Evolutionary conservation across 2,888 invertebrate genomes (phyloP).

Genomic region (Heliconius aoede): DNA sequence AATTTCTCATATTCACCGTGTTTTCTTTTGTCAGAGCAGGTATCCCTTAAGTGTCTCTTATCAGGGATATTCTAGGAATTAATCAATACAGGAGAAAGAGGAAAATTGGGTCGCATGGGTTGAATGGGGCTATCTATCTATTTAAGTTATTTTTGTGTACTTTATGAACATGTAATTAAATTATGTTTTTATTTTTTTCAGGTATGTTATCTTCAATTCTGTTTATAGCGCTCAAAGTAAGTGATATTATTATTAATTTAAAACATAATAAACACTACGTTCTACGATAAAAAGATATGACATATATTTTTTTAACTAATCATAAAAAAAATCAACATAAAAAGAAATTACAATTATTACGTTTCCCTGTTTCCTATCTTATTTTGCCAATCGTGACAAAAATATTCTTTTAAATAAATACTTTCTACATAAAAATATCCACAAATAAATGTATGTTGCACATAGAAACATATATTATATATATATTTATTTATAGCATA

Average conservation of each 20-base stretch:
- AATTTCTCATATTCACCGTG: too few species aligned
- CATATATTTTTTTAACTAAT: neutral
- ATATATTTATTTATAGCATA: conserved; percentile 29
- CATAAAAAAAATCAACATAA: too few species aligned
- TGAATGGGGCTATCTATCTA: neutral
- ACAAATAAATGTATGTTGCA: conserved; percentile 6
- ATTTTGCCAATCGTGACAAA: neutral
- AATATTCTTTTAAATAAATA: neutral
- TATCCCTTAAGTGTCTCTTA: neutral
- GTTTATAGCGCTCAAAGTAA: neutral
- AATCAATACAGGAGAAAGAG: neutral
- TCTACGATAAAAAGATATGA: too few species aligned
- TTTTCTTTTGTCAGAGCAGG: too few species aligned
- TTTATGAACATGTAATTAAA: conserved; percentile 34
- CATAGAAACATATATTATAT: conserved; percentile 7
- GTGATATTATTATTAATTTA: neutral
- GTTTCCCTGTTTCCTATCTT: neutral
- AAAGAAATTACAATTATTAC: too few species aligned
- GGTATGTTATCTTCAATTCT: conserved; percentile 56
- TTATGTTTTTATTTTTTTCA: conserved; percentile 55
- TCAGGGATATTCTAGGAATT: neutral
- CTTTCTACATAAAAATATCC: neutral
- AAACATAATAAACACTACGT: neutral
- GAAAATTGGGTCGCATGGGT: neutral
- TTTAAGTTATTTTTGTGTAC: neutral